These are phyloP conservation scores for Carcinoscorpius rotundicauda DNA, from an alignment of 1,140 invertebrate species.

Conservation along the genomic window DNA sequence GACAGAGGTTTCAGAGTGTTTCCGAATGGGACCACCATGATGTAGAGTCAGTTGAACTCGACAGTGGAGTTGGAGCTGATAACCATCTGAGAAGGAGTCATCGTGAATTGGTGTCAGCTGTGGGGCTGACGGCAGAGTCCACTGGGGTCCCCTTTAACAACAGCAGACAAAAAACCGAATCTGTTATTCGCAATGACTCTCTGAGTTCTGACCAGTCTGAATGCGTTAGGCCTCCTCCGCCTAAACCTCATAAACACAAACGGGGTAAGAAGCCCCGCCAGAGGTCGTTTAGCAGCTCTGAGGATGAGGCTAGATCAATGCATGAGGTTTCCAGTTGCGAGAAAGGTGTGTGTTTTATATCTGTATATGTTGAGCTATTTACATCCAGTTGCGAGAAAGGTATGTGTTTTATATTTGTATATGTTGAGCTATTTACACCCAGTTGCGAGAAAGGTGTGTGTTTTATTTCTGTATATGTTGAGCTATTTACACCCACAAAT, in stretches of 20 bases:
- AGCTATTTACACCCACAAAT: no score
- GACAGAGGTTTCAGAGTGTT: conserved; percentile 10
- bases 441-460: conserved; percentile 44
- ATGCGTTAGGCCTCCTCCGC: conserved; percentile 36
- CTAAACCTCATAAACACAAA: conserved; percentile 34
- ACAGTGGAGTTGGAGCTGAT: conserved; percentile 10
- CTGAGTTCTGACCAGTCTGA: conserved; percentile 51
- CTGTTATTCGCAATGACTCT: conserved; percentile 34
- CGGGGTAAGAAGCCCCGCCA: conserved; percentile 40
- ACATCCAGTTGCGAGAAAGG: conserved; percentile 42
- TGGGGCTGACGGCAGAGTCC: conserved; percentile 30
- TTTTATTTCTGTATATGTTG: not conserved
- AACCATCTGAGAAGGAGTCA: conserved; percentile 33
- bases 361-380: no score
- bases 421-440: conserved; percentile 19
- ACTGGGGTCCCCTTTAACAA: not conserved
- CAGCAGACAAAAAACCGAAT: conserved; percentile 14
- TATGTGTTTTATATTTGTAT: conserved; percentile 20
- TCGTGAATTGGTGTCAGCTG: conserved; percentile 28
- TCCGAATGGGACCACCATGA: conserved; percentile 2
- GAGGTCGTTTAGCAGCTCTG: conserved; percentile 77
- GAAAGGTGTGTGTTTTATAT: conserved; percentile 34
- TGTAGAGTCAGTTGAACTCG: not conserved
- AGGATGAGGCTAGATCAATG: conserved; percentile 82
- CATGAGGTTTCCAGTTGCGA: conserved; percentile 64